Base-by-base conservation (phyloP, 2,888 invertebrate genomes). In the Micoletzkya japonica region DNA sequence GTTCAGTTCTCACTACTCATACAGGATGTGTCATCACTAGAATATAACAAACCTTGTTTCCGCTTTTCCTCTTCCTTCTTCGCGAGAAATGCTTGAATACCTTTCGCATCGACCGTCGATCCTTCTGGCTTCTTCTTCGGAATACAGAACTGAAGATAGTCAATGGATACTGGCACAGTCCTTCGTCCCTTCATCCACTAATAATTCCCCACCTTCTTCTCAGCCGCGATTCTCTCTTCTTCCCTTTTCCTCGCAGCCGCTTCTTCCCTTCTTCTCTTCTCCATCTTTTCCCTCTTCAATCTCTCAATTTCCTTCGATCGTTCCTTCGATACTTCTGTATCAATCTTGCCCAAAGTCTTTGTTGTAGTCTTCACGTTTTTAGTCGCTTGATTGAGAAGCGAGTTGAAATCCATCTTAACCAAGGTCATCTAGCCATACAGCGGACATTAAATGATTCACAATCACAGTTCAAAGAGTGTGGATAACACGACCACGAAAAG, bases 141-240 rank as follows among this genome's bases (percentile, higher is more conserved):
- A 54, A 81, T 81, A 17, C 70, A 68, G 50, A 72, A 75, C 76
- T 77, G 69, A 79, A 77, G n/a, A n/a, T n/a, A n/a, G n/a, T n/a
- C n/a, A n/a, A n/a, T n/a, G 34, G 14, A 58, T 34, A 34, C 26
- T n/a, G 4, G 6, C 10, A 2, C 10, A 26, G 26, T 2, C 28
- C 14, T 26, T 26, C n/a, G n/a, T n/a, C n/a, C n/a, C n/a, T n/a
- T n/a, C n/a, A n/a, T n/a, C n/a, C n/a, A n/a, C 7, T 54, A 54
- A 26, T 28, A 7, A 39, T 39, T 39, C 39, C 17, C 39, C 61
- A 26, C 24, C 50, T 32, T 28, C 30, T 52, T 54, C 60, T 36
- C 36, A 66, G 52, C 10, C 20, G 50, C 52, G 69, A 71, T 39
- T 73, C 73, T 56, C 69, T 71, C 59, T 68, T 74, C 37, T 72